Evolutionary conservation across 2,113 vertebrate genomes (phyloP).

Genomic region (Callopanchax toddi): DNA sequence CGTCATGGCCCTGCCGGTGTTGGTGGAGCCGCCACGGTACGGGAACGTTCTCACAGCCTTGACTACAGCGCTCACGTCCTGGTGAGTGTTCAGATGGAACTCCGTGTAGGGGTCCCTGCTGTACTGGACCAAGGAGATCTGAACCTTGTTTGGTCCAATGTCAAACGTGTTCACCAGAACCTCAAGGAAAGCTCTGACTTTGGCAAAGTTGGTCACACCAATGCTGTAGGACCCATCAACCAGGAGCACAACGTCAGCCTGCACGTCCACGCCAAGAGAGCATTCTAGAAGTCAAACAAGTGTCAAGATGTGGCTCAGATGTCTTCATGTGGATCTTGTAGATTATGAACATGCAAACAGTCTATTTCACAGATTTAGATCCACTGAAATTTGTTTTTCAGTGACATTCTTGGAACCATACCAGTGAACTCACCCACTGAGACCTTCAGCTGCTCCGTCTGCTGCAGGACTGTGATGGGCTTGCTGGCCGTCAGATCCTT

Average conservation of each 20-base stretch:
- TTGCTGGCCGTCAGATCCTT: conserved; percentile 89
- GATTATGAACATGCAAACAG: no score
- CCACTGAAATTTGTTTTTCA: no score
- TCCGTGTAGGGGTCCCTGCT: conserved; percentile 95
- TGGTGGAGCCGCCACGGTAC: conserved; percentile 97
- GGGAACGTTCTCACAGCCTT: conserved; percentile 92
- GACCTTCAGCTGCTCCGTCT: conserved; percentile 88
- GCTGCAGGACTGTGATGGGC: conserved; percentile 83
- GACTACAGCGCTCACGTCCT: conserved; percentile 85
- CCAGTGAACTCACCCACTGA: conserved; percentile 85
- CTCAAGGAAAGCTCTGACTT: conserved; percentile 95
- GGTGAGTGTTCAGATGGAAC: conserved; percentile 91
- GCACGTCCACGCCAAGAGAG: conserved; percentile 92
- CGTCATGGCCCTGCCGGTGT: conserved; percentile 96
- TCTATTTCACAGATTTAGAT: no score
- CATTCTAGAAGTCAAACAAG: conserved; percentile 83
- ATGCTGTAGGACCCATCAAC: conserved; percentile 99
- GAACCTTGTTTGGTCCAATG: conserved; percentile 90
- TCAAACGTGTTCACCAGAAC: conserved; percentile 94
- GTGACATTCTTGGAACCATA: not conserved
- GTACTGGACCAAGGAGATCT: conserved; percentile 98
- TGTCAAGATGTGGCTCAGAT: no score
- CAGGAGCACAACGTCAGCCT: conserved; percentile 95
- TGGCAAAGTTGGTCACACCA: conserved; percentile 94
- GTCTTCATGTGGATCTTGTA: no score